Evolutionary conservation across 2,797 vertebrate genomes (phyloP).

Genomic region (Microtus obscurus): DNA sequence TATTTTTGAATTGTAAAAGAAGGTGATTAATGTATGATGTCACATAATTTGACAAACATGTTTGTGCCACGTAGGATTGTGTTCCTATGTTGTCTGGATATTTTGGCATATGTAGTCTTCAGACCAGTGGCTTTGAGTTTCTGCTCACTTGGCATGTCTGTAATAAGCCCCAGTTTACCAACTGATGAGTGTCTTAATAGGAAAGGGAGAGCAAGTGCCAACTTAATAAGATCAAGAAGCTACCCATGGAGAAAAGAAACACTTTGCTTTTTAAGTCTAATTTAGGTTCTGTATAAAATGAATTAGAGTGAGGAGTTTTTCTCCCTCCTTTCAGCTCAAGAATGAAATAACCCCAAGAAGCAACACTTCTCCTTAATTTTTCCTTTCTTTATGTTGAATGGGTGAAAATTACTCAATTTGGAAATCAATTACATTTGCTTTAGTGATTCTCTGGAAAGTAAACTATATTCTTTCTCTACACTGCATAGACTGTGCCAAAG

Average conservation of each 20-base stretch:
- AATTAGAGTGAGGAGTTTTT: slow-evolving; percentile 29
- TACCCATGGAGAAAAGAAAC: slow-evolving; percentile 70
- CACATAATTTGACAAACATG: neutral
- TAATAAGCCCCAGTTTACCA: slow-evolving; percentile 63
- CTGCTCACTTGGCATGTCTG: slow-evolving; percentile 25
- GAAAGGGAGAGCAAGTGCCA: slow-evolving; percentile 55
- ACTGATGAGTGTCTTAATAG: slow-evolving; percentile 63
- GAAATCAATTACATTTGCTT: slow-evolving; percentile 61
- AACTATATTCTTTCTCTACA: neutral
- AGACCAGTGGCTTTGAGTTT: slow-evolving; percentile 16
- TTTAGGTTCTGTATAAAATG: slow-evolving; percentile 60
- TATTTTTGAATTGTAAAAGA: neutral
- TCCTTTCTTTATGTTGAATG: slow-evolving; percentile 63
- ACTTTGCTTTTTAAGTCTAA: slow-evolving; percentile 72
- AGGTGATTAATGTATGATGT: neutral
- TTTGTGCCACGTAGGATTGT: neutral
- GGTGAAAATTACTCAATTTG: slow-evolving; percentile 70
- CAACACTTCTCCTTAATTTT: slow-evolving; percentile 68
- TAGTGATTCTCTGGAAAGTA: slow-evolving; percentile 27
- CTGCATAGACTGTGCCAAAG: neutral
- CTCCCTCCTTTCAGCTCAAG: slow-evolving; percentile 57
- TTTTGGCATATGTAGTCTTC: neutral
- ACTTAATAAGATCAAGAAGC: slow-evolving; percentile 68
- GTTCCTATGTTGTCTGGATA: neutral
- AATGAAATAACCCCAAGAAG: slow-evolving; percentile 69